Evolutionary conservation across 2,888 invertebrate genomes (phyloP), one percentile per base, ranked within the genome.

Genomic region (Drosophila pseudotalamancana): DNA sequence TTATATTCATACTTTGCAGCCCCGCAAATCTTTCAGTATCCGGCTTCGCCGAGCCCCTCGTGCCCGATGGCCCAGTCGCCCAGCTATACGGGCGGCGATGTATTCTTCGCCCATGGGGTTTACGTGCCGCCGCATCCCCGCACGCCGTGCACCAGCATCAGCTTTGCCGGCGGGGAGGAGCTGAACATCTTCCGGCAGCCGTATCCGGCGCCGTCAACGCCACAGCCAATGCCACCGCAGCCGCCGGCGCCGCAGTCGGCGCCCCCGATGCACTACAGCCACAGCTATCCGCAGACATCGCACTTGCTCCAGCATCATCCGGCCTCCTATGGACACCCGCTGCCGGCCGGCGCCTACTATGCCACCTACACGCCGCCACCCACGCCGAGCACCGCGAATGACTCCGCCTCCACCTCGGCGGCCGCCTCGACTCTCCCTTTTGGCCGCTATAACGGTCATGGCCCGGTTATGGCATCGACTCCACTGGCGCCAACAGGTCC

Each of bases 31-130:
- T 91, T 91, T 59, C 91, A 91, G 73, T 91, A 90, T 75, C 90
- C 91, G 55, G 85, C 89, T 64, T 91, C 91, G 46, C 89, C 89
- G 60, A 91, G 91, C 63, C 91, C 91, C 54, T 90, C 91, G 3
- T 91, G 91, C 69, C 90, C 88, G 37, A 71, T 81, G 12, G 60
- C 65, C 25, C 87, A 88, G 70, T 90, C 89, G 70, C 89, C 90
- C 54, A 76, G 72, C 57, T 90, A 87, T 49, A 84, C 80, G 12
- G 89, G 85, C 56, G 89, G 89, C 49, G 91, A 91, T 62, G 78
- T 90, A 2, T 92, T 91, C 75, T 91, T 91, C 73, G 90, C 91
- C 51, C 89, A 88, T 43, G 82, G 86, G 60, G 89, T 89, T 48
- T 65, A 56, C 12, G 32, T 71, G 43, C 45, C 51, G 32, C 89